Evolutionary conservation across 2,797 vertebrate species (phyloP), one percentile per base, ranked within the genome.

Genomic region (Pipistrellus pygmaeus): DNA sequence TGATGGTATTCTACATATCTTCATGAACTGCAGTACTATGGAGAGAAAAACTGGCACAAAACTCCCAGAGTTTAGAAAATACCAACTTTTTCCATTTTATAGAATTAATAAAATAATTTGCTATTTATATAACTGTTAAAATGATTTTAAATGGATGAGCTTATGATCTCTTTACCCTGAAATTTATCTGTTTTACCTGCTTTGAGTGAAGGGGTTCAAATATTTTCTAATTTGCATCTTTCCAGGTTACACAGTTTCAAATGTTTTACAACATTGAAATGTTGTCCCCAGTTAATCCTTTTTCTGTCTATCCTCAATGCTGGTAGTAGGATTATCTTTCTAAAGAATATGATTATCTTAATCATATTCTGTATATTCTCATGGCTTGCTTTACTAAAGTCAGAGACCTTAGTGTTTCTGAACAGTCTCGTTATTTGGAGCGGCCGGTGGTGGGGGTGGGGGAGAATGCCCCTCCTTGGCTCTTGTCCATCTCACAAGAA

Each of bases 61-160:
- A 75, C 77, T 83, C 20, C 20, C 53, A 38, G 20, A 55, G 20
- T 80, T 75, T 76, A 85, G 81, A 80, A 94, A 90, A 57, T 27
- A 84, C 21, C 25, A 55, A 6, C 3, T 20, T 91, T 91, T 95
- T 62, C 46, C n/a, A 90, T 18, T 12, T 20, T 85, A 60, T 84
- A 44, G 87, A 93, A 91, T 94, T 72, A 51, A 66, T 55, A 57
- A 80, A 77, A 69, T 88, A 66, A 44, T 75, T 89, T 85, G 14
- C 57, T 93, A 10, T 55, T 88, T 85, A 77, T 23, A 15, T 20
- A 90, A 30, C 35, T 64, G 2, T 84, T 77, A 77, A 81, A 53
- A 77, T 62, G 30, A 38, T 30, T 88, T 87, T 85, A 66, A 94
- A 41, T 94, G 66, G 10, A 53, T 92, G 11, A 53, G 23, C 72